Evolutionary conservation across 2,113 vertebrate genomes (phyloP).

Genomic region (Zapus hudsonius): DNA sequence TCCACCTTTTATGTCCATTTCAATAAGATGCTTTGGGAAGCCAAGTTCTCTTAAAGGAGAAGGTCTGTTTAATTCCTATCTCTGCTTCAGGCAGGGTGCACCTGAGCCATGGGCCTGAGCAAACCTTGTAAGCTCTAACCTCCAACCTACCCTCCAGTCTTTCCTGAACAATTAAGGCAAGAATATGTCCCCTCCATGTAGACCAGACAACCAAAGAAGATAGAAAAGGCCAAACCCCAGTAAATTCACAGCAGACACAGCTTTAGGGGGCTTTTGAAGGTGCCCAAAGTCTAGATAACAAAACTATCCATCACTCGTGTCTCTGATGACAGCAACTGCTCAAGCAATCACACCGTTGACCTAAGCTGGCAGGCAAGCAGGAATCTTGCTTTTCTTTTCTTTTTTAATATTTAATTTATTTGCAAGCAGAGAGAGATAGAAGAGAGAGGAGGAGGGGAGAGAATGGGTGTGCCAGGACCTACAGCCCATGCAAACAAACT

Average conservation of each 20-base stretch:
- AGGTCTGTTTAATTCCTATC: slow-evolving; percentile 51
- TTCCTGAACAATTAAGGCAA: background rate
- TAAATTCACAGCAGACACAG: slow-evolving; percentile 13
- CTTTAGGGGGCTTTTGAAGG: background rate
- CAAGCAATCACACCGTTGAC: background rate
- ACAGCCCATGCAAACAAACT: too few species aligned
- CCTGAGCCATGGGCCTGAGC: background rate
- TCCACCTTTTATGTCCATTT: slow-evolving; percentile 84
- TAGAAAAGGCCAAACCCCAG: background rate
- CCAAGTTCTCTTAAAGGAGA: slow-evolving; percentile 87
- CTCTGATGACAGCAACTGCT: background rate
- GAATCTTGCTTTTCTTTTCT: background rate
- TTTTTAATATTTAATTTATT: too few species aligned
- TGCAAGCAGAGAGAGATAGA: too few species aligned
- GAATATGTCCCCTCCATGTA: background rate
- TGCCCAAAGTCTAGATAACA: background rate
- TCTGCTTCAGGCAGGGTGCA: background rate
- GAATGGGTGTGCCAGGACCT: too few species aligned
- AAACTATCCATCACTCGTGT: rapidly evolving
- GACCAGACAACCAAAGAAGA: background rate
- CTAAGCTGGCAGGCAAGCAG: background rate
- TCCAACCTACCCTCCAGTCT: background rate
- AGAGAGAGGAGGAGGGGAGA: too few species aligned
- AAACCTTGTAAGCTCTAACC: background rate
- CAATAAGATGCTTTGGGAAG: slow-evolving; percentile 76